Conservation (phyloP, 2,113 vertebrate species). For the Rhipidura dahli region DNA sequence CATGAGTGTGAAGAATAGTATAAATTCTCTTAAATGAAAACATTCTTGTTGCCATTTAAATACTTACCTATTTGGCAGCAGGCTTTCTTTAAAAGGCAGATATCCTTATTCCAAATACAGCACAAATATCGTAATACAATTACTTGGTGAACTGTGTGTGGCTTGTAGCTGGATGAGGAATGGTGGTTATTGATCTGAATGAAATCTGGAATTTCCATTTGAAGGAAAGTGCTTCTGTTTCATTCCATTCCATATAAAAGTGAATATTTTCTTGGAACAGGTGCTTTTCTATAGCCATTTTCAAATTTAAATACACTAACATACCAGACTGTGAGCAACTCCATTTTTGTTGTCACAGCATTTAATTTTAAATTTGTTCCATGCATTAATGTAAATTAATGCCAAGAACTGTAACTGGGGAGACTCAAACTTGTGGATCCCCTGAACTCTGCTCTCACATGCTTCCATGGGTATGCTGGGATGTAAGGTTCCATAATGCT, state of each 20-base stretch:
- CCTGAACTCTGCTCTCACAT: neutral
- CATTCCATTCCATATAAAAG: neutral
- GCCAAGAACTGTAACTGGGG: neutral
- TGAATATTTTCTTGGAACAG: neutral
- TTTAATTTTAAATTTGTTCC: neutral
- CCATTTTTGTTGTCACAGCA: neutral
- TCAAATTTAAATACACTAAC: neutral
- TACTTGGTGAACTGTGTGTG: neutral
- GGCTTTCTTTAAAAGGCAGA: neutral
- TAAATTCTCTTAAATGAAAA: neutral
- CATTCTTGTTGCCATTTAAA: neutral
- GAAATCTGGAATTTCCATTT: neutral
- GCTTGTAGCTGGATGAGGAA: neutral
- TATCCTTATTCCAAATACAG: neutral
- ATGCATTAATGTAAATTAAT: neutral
- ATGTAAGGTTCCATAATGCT: neutral
- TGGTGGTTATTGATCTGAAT: neutral
- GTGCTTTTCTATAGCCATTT: neutral
- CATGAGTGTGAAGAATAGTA: neutral
- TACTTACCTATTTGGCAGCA: neutral
- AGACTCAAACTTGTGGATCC: neutral
- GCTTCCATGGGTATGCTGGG: neutral
- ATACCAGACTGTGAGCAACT: neutral
- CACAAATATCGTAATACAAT: neutral
- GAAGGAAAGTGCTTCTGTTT: neutral